phyloP scores from a whole-genome alignment of 2,113 vertebrate genomes.

The Crotalus viridis region DNA sequence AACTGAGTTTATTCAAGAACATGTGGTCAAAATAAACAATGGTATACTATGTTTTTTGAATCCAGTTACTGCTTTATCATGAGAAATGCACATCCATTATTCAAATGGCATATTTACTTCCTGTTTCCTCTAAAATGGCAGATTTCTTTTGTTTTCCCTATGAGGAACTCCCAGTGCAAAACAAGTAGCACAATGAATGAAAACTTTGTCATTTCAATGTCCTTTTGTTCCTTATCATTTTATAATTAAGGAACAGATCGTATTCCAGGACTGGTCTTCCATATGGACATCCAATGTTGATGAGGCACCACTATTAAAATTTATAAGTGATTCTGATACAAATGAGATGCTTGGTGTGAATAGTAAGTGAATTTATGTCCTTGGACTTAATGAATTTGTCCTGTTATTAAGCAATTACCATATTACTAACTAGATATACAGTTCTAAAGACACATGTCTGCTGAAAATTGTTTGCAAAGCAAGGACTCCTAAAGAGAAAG shows the following conservation, averaged over 20 bases:
- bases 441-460: not conserved
- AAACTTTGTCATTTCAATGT: not conserved
- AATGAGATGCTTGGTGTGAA: conserved; percentile 30
- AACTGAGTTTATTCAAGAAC: not conserved
- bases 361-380: conserved; percentile 25
- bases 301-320: conserved; percentile 13
- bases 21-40: not conserved
- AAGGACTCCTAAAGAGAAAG: not conserved
- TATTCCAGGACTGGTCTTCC: not conserved
- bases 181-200: not conserved
- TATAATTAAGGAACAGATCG: not conserved
- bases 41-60: not conserved
- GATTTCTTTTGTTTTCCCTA: not conserved
- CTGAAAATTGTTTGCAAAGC: not conserved
- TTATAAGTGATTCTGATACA: conserved; percentile 16
- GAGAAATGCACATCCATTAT: fast-evolving
- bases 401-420: conserved; percentile 29
- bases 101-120: fast-evolving
- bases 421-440: conserved; percentile 41
- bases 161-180: fast-evolving
- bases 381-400: conserved; percentile 36
- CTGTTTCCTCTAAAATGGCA: not conserved
- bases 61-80: not conserved
- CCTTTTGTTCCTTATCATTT: not conserved
- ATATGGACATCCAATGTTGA: not conserved